Base-by-base conservation (phyloP, 2,888 invertebrate genomes). In the Meiosimyza decipiens region DNA sequence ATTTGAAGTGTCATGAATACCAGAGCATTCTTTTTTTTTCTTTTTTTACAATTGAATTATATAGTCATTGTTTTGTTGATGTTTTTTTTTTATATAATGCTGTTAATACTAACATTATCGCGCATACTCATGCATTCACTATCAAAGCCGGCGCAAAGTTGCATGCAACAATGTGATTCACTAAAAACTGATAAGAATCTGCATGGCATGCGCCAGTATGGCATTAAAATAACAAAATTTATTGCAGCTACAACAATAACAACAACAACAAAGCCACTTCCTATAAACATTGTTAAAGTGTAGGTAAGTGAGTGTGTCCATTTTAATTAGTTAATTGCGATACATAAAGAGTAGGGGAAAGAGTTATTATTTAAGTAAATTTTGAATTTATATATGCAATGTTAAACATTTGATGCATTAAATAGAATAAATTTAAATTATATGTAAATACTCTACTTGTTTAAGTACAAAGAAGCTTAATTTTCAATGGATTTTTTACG, bases 311-410 rank as follows among this genome's bases (percentile, higher is more conserved):
- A 40, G 7, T 40, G 40, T 1, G 40, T 33, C 6, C 5, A 54
- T 28, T 52, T 33, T 33, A 65, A 65, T 65, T 65, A 65, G 54
- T 65, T 65, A 65, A 65, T 65, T 65, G 52, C 28, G 50, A 28
- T 22, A 22, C 22, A 22, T 22, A 22, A 22, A 22, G 2, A 22
- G 22, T 22, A 22, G 22, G 22, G 22, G 2, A 22, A 22, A 22
- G 22, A 22, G 2, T 22, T 22, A 22, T 22, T 2, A 22, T 22
- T 22, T 22, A 1, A 22, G 22, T 22, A 22, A 22, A 22, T 22
- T 22, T 22, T 22, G 22, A 22, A 22, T 2, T 22, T 22, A 22
- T 22, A 22, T 22, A 22, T 22, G 22, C 1, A 22, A 22, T 51
- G 22, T 54, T 52, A 7, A 9, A 7, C 4, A 3, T 40, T 40